Evolutionary conservation across 2,113 vertebrate genomes (phyloP), one percentile per base, ranked within the genome.

Genomic region (Terrapene triunguis): DNA sequence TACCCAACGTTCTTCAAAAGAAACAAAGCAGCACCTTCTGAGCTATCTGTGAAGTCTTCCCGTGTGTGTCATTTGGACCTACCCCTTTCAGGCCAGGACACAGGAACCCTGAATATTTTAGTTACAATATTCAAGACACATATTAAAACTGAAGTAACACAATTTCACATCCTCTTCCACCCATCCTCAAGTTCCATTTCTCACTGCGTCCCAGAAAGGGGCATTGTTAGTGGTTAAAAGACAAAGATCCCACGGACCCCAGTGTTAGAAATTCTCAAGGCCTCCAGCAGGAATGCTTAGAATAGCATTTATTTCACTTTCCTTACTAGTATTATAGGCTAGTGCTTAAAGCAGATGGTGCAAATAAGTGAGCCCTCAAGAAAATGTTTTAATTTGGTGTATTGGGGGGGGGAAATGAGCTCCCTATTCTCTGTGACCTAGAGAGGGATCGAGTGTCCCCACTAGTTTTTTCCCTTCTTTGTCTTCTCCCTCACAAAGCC

Each of bases 41-140:
- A 69, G 6, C 65, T n/a, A 21, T 53, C 3, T 0, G 0, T 54
- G 47, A n/a, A n/a, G 50, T 80, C 69, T 85, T 54, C 0, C 0
- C 0, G 10, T 81, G 85, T 90, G 72, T 54, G 80, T 38, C 57
- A 38, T 81, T 69, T 0, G 6, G 92, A 54, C 89, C 51, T 97
- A 59, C 51, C 11, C 84, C 54, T 94, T 89, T 82, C 78, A 85
- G 87, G 87, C 42, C 47, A 74, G 96, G 82, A 92, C 93, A 86
- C 22, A n/a, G 55, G 35, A 92, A 93, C 87, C 59, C 95, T 85
- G 90, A 92, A 92, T 93, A 51, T 16, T 1, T 93, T 79, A 4
- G 32, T 19, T 69, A 14, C 54, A 53, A 44, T 57, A 57, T 87
- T 79, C 78, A 5, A 47, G 10, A 72, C n/a, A 57, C 21, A 35